phyloP scores from a whole-genome alignment of 2,888 invertebrate species.

The Aspidiotus destructor region DNA sequence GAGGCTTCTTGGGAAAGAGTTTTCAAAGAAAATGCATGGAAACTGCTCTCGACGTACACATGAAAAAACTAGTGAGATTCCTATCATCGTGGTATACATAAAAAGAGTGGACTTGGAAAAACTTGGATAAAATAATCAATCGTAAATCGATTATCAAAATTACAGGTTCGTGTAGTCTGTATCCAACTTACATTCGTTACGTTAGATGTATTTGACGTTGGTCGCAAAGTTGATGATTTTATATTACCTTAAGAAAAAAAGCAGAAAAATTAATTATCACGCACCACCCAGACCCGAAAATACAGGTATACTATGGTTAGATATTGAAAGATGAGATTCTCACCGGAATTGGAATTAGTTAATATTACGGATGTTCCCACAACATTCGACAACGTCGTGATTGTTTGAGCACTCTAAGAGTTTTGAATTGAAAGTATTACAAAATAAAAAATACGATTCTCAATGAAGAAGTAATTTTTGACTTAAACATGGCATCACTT shows the following conservation, averaged over 20 bases:
- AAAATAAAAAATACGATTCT: neutral
- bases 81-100: too few species aligned
- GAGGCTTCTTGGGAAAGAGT: too few species aligned
- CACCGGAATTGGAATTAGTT: conserved; percentile 26
- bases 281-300: too few species aligned
- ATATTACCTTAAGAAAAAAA: conserved; percentile 11
- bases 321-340: neutral
- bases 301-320: neutral
- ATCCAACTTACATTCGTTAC: conserved; percentile 20
- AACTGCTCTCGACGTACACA: too few species aligned
- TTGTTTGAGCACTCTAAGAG: conserved; percentile 19
- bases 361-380: conserved; percentile 27
- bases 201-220: neutral
- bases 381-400: conserved; percentile 24
- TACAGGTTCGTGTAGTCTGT: too few species aligned
- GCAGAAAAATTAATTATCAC: neutral
- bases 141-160: too few species aligned
- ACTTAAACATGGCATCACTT: conserved; percentile 2
- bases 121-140: too few species aligned
- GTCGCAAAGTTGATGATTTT: conserved; percentile 22
- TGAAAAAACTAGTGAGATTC: too few species aligned
- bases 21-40: too few species aligned
- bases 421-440: neutral
- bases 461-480: neutral
- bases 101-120: too few species aligned